Percentiles rank a stretch among this genome's conserved stretches.
Evolutionary conservation across 2,797 vertebrate genomes (phyloP).

Genomic region (Typhlichthys subterraneus): DNA sequence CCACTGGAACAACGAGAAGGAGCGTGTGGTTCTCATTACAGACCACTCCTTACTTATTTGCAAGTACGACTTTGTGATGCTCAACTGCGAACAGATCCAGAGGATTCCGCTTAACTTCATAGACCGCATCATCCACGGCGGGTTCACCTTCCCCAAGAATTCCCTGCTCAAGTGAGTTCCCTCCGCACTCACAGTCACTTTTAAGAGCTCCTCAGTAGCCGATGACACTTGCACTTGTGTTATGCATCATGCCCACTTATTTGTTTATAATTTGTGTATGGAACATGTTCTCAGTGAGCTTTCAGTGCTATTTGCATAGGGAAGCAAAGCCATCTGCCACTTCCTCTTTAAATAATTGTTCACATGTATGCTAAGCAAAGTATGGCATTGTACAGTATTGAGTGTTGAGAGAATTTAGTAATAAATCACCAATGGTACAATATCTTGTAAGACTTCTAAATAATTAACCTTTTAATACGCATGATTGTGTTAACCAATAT

Average conservation of each 20-base stretch:
- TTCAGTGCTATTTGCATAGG: no score
- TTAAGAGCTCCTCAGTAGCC: not conserved
- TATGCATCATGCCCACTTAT: not conserved
- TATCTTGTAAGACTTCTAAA: no score
- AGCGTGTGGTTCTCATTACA: constrained; percentile 77
- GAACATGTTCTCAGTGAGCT: not conserved
- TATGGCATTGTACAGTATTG: no score
- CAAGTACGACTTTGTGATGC: constrained; percentile 86
- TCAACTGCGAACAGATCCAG: constrained; percentile 78
- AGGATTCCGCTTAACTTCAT: constrained; percentile 72
- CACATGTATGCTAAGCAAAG: no score
- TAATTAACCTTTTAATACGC: not conserved
- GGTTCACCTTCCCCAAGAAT: constrained; percentile 77
- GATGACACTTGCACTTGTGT: no score
- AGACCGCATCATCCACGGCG: constrained; percentile 73
- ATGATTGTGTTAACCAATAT: constrained; percentile 21
- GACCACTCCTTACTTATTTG: constrained; percentile 78
- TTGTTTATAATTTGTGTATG: not conserved
- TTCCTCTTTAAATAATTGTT: no score
- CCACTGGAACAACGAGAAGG: constrained; percentile 89
- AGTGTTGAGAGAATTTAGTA: no score
- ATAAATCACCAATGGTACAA: no score
- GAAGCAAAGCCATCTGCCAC: no score
- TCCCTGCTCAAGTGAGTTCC: constrained; percentile 80
- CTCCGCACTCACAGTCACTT: not conserved